Evolutionary conservation across 2,888 invertebrate genomes (phyloP), one percentile per base, ranked within the genome.

Genomic region (Zele albiditarsus): DNA sequence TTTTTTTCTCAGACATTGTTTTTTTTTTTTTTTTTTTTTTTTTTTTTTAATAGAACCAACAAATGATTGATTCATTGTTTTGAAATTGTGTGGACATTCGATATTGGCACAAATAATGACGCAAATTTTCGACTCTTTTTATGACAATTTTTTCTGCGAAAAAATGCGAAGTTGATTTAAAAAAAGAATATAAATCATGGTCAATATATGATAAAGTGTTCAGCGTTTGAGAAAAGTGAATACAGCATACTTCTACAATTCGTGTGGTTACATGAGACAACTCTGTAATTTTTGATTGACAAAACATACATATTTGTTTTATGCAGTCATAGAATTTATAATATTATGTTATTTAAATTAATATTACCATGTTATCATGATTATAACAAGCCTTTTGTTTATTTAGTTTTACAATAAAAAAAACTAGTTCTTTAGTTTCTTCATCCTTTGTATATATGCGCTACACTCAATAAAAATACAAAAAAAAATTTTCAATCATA

Each of bases 391-490:
- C 80, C 85, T 88, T 71, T 88, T 86, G 87, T 89, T 88, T 88
- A 89, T 88, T 88, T 88, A 88, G 87, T 88, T 88, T 83, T 87
- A 85, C 84, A 74, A 75, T 87, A 84, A 84, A 74, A 74, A 85
- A 83, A 86, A 88, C 85, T 87, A 87, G 84, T 85, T 87, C 85
- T 86, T 88, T 88, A 88, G 77, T 85, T 88, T 88, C 85, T 87
- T 81, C 82, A 87, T 87, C 85, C 87, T 89, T 88, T 89, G 88
- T 89, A 88, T 88, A 88, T 89, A 89, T 88, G 86, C 86, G 85
- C 86, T 88, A 87, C 85, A 87, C 86, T 88, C 85, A 87, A 89
- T 88, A 88, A 89, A 88, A 86, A 82, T 78, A 79, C 78, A 82
- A 82, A 83, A 81, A 80, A 79, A 77, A 77, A 77, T 65, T 58